Base-by-base conservation (phyloP, 2,888 invertebrate species). In the Phorcus lineatus region DNA sequence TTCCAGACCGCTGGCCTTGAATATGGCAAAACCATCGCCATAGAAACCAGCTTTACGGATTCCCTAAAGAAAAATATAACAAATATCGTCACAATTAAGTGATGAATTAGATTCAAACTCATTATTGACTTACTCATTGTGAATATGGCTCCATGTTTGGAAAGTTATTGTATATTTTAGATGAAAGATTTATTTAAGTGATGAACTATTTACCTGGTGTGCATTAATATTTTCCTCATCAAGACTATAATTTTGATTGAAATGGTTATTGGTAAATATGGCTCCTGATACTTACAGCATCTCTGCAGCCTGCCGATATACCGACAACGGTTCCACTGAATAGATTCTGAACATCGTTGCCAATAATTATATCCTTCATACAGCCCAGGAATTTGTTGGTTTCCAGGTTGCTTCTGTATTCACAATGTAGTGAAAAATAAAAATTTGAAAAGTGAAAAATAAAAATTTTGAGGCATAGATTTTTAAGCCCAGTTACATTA, bases 381-480 rank as follows among this genome's bases (percentile, higher is more conserved):
- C 97, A 97, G n/a, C 97, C 97, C 77, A 97, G 94, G 92, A 97
- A 96, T 0, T 96, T 94, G 81, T 85, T 85, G n/a, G 75, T 84
- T 17, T 84, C 79, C 4, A 88, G 70, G 17, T 67, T 77, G 4
- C 70, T 76, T 36, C 88, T 87, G 80, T 17, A 82, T 82, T 24
- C 47, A 17, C 7, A 74, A 77, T 24, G 47, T 0, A 40, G 53
- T 36, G 7, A 36, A 36, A 4, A 36, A 36, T 36, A 7, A 36
- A 7, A 47, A 11, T 9, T 47, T 47, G 13, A 47, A 47, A 47
- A 11, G 13, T 47, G 47, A 47, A 13, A 36, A 36, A 36, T 36
- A 36, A 36, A 6, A 6, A 6, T 7, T 36, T 36, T 36, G 36
- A 36, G 7, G 36, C 36, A 36, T 6, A 36, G 4, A 36, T 36